Base-by-base conservation (phyloP, 1,140 invertebrate species). In the Zaprionus ghesquierei region DNA sequence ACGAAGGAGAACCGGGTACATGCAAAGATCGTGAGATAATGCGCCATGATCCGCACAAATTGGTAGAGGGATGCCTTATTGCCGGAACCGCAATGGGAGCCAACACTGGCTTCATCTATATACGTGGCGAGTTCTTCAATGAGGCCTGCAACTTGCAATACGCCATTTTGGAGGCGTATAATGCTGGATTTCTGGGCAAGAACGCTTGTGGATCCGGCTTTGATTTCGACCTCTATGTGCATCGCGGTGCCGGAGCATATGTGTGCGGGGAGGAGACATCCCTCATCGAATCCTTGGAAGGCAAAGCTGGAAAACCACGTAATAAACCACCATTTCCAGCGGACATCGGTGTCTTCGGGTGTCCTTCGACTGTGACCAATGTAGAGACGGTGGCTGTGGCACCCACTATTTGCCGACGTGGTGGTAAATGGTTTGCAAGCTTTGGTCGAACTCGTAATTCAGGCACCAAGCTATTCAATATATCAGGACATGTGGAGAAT, bases 251-350 rank as follows among this genome's bases (percentile, higher is more conserved):
- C 31, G 96, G 96, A 2, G 96, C 96, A 2, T 97, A 97, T 91
- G 96, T 97, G 69, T 97, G 96, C 92, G 96, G 96, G 10, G 96
- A 97, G 92, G 96, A 97, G 92, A 97, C 96, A 0, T 95, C 96
- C 6, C 91, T 97, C 3, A 96, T 97, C 77, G 96, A 97, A 91
- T 96, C 95, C 6, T 69, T 97, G n/a, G 96, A 97, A 93, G 96
- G 96, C 12, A 92, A 92, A 56, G 73, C 84, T 9, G 92, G 96
- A 9, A 96, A 96, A 85, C 96, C 96, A 1, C 92, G 96, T 12
- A 92, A 96, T 29, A 97, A 97, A 93, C 96, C 96, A 1, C 96
- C 96, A 3, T 97, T 97, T 91, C 96, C 96, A 10, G 96, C 96
- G 64, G 95, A 96, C 89, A 92, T 96, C 29, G 96, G 96, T 10